Base-by-base conservation (phyloP, 1,140 invertebrate species). In the Hesperophylax magnus region DNA sequence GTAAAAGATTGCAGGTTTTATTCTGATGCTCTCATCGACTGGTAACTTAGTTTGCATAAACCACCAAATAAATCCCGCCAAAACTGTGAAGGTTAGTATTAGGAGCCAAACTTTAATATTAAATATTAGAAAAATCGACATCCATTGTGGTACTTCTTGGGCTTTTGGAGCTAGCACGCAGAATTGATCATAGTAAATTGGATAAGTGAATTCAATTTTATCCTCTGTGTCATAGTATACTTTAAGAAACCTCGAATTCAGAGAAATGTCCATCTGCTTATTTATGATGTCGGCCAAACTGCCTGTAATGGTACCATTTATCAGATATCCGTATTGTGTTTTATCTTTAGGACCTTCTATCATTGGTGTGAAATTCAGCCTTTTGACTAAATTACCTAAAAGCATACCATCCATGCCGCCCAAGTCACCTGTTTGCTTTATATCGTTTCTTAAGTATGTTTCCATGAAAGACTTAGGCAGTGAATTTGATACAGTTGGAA, bases 141-240 rank as follows among this genome's bases (percentile, higher is more conserved):
- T 80, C 86, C 89, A 89, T 53, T 88, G 84, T 2, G 89, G 90
- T 78, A 90, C 86, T 34, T 83, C 81, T 7, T 56, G 17, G 15
- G 89, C 84, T 84, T 89, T 88, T 0, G 89, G 88, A 1, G 88
- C 87, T 7, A 89, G 77, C 6, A 90, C 81, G 83, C 89, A 90
- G 15, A 91, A 69, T 53, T 85, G 77, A 84, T 91, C 89, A 34
- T 85, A 86, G 24, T 84, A 85, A 6, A 87, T 80, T 0, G 86
- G 86, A 22, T 74, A 71, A 14, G 87, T 86, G 69, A 87, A 89
- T 17, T 87, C 86, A 7, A 90, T 81, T 47, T 47, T 47, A 47
- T 47, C 11, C 1, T 83, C 79, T 17, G 83, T 58, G 0, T 76
- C 84, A 0, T 81, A 81, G 75, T 89, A 90, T 20, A 82, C 82